These are phyloP conservation scores for Xestobium rufovillosum DNA, from an alignment of 2,888 invertebrate genomes.

Conservation along the genomic window DNA sequence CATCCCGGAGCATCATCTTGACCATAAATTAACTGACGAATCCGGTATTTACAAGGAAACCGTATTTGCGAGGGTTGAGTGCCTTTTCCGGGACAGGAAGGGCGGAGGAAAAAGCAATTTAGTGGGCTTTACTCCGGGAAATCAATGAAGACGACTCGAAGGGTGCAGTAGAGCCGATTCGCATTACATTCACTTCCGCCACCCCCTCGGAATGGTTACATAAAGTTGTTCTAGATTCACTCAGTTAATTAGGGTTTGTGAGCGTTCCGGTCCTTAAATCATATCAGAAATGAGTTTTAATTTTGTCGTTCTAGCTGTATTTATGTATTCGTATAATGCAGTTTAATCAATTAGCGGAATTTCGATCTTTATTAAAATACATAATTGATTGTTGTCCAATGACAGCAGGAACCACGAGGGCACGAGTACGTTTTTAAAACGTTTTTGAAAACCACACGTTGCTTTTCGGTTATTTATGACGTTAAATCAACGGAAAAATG, in stretches of 20 bases:
- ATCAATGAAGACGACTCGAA: slow-evolving; percentile 39
- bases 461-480: no score
- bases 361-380: no score
- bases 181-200: neutral
- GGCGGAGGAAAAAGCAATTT: slow-evolving; percentile 39
- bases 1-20: slow-evolving; percentile 1
- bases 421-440: no score
- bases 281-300: neutral
- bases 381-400: no score
- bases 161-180: slow-evolving; percentile 1
- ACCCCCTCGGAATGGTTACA: neutral
- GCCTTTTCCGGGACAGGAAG: no score
- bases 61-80: neutral
- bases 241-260: slow-evolving; percentile 1
- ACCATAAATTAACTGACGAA: neutral
- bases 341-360: no score
- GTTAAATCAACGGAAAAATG: no score
- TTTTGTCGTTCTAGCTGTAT: no score
- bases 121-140: slow-evolving; percentile 39
- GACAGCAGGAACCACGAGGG: no score
- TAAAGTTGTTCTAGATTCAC: neutral
- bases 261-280: neutral
- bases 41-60: slow-evolving; percentile 3
- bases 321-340: no score
- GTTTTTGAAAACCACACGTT: no score